Evolutionary conservation across 2,113 vertebrate species (phyloP), one percentile per base, ranked within the genome.

Genomic region (Drymodes brunneopygia): DNA sequence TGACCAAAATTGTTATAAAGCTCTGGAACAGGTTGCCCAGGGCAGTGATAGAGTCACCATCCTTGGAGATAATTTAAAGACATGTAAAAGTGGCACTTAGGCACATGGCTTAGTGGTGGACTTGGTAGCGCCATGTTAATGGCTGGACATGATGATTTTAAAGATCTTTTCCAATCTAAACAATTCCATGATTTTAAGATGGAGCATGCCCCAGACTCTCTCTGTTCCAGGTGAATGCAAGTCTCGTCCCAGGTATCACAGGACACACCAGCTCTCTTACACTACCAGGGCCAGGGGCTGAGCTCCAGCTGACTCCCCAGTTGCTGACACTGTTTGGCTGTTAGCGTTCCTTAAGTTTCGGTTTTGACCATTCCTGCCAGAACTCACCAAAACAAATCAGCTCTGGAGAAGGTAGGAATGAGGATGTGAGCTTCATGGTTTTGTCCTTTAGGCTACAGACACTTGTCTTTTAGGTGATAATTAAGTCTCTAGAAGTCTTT

Each of bases 231-330:
- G 29, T 24, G 13, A 72, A 90, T 53, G 6, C 13, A 58, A 53
- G 36, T n/a, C 35, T 81, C 61, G 15, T n/a, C 22, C 17, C 54
- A 67, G n/a, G 12, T 56, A 31, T 33, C 9, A 8, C 11, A 44
- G 62, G 36, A 18, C 36, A 29, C 15, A 44, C 11, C 9, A 48
- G 17, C 4, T 13, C 22, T 16, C 35, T 60, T 31, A 57, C 13
- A 44, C 6, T 20, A 12, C 5, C 24, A 28, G 35, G 8, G 2
- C 6, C 50, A n/a, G 16, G 3, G 17, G 13, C 24, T 58, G 36
- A 88, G 24, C 14, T 74, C 25, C 42, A 72, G 27, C 31, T 21
- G 48, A 25, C 10, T 53, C 0, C 1, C 4, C 0, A 2, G 0
- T 7, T 42, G 10, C 50, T 77, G 36, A 16, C 10, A 36, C 18